phyloP scores from a whole-genome alignment of 2,888 invertebrate species.

The Cosmopolites sordidus region DNA sequence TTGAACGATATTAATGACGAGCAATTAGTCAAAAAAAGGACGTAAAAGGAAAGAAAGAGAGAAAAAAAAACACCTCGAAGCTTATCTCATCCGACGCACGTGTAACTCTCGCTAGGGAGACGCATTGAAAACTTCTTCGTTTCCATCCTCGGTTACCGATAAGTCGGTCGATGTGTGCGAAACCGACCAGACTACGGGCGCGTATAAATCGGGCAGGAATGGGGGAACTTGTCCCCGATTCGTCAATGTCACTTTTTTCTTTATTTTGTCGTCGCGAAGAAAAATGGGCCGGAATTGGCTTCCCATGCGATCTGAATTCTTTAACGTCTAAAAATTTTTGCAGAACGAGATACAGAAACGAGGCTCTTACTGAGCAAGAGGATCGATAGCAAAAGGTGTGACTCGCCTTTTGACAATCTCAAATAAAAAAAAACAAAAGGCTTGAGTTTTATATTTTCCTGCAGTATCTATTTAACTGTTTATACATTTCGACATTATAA shows the following conservation, averaged over 20 bases:
- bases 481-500: too few species aligned
- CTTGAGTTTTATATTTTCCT: too few species aligned
- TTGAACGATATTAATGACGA: slow-evolving; percentile 7
- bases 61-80: neutral
- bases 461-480: too few species aligned
- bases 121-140: too few species aligned
- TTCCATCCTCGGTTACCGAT: neutral
- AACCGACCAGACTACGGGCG: slow-evolving; percentile 14
- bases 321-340: slow-evolving; percentile 24
- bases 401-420: too few species aligned
- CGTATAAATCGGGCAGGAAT: slow-evolving; percentile 27
- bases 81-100: neutral
- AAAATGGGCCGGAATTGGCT: slow-evolving; percentile 28
- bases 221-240: slow-evolving; percentile 30
- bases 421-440: too few species aligned
- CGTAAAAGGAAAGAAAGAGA: neutral
- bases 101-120: neutral
- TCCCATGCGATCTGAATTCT: slow-evolving; percentile 30
- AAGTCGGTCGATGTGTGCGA: slow-evolving; percentile 16
- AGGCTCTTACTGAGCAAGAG: neutral
- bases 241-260: slow-evolving; percentile 31
- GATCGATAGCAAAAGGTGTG: neutral
- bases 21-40: slow-evolving; percentile 5
- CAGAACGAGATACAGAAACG: neutral
- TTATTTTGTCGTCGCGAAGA: slow-evolving; percentile 30